phyloP scores from a whole-genome alignment of 2,113 vertebrate genomes.

The Limanda limanda region DNA sequence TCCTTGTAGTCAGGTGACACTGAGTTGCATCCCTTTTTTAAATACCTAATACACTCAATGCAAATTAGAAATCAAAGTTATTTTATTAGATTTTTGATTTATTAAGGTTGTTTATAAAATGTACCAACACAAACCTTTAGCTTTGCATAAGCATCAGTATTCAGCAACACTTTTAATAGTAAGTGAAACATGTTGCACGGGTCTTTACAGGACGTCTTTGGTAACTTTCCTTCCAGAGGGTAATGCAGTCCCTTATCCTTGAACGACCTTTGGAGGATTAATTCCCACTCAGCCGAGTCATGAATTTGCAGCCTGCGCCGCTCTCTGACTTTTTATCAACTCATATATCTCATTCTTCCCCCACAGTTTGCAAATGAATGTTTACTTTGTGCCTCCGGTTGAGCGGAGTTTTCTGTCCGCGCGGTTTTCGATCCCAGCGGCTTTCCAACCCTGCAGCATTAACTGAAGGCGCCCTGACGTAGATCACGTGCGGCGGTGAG shows the following conservation, averaged over 20 bases:
- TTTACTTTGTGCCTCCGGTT: conserved; percentile 41
- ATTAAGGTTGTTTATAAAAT: background rate
- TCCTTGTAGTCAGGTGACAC: background rate
- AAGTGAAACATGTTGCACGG: conserved; percentile 18
- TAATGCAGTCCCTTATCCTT: conserved; percentile 42
- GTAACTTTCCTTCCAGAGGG: conserved; percentile 40
- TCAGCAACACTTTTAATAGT: conserved; percentile 9
- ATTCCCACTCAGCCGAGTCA: conserved; percentile 47
- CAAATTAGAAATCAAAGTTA: background rate
- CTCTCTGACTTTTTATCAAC: conserved; percentile 63
- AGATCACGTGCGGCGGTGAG: background rate
- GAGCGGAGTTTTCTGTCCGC: conserved; percentile 30
- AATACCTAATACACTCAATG: too few species aligned
- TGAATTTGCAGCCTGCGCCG: conserved; percentile 44
- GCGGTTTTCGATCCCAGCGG: conserved; percentile 28
- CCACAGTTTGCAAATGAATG: conserved; percentile 56
- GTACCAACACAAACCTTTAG: background rate
- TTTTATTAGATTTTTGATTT: background rate
- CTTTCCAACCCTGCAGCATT: conserved; percentile 32
- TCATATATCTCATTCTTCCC: conserved; percentile 51
- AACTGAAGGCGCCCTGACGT: conserved; percentile 21
- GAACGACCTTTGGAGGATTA: conserved; percentile 45
- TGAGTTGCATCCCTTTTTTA: background rate
- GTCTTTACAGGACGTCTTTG: conserved; percentile 26
- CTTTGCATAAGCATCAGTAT: background rate